Evolutionary conservation across 2,797 vertebrate genomes (phyloP), one percentile per base, ranked within the genome.

Genomic region (Mionectes olivaceus): DNA sequence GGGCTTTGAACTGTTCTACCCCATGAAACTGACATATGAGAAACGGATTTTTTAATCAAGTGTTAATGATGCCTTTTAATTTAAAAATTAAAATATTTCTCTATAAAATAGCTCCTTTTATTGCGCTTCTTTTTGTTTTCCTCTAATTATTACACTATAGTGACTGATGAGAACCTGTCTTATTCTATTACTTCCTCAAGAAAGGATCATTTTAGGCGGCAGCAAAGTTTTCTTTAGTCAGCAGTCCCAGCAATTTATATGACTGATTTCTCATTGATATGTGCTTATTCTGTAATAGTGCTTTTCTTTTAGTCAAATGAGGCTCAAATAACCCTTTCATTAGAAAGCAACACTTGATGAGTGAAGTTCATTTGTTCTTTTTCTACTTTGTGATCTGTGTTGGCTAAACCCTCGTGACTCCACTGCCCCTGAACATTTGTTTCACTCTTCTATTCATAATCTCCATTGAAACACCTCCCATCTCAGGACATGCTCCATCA

Each of bases 241-340:
- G 49, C 49, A 85, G 52, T 85, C 56, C 60, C 21, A 71, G 44
- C 28, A 61, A 32, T 84, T 52, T 75, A 37, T 81, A 35, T 69
- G 74, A 92, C 30, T 70, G 59, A 56, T 27, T 89, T 75, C 73
- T 71, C 23, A 22, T 16, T 86, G 53, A 78, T 78, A 78, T 6
- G 37, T 49, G 43, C 41, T 78, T 50, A 81, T 83, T 75, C 79
- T 94, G 24, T 94, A 94, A 94, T 94, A 92, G 90, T 81, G 23
- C 14, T 81, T 94, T 88, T 88, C 14, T 81, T 94, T 88, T 88
- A 91, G 83, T 57, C 73, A 96, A 93, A 94, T 73, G 73, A 83
- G 24, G 35, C 47, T 88, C 32, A 70, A 19, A 61, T 55, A 68
- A 11, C 16, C n/a, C 28, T 91, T 57, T 95, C 93, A 94, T 93